Conservation (phyloP, 2,113 vertebrate species). For the Lycaon pictus region DNA sequence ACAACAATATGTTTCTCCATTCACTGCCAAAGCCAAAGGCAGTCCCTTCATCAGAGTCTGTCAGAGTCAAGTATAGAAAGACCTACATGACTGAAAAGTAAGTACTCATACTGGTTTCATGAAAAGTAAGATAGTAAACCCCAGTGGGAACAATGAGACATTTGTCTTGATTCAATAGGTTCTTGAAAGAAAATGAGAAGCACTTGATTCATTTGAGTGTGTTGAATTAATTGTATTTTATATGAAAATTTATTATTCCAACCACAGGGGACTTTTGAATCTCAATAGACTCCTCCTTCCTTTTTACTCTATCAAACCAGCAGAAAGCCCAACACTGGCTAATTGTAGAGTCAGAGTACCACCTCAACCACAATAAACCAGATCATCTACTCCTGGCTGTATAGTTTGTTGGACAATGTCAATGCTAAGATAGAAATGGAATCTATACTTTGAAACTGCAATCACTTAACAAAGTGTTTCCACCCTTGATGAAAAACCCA, state of each 20-base stretch:
- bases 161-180: conserved; percentile 45
- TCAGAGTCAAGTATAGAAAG: conserved; percentile 32
- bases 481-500: not conserved
- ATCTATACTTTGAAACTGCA: not conserved
- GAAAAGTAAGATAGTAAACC: not conserved
- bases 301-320: not conserved
- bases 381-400: not conserved
- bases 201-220: conserved; percentile 10
- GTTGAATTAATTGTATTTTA: conserved; percentile 42
- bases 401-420: not conserved
- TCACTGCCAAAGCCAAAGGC: conserved; percentile 57
- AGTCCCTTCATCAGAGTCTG: conserved; percentile 21
- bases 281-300: not conserved
- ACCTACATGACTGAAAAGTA: conserved; percentile 10
- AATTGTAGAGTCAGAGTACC: not conserved
- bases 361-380: not conserved
- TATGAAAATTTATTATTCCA: conserved; percentile 41
- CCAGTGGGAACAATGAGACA: not conserved
- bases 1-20: conserved; percentile 27
- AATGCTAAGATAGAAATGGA: not conserved
- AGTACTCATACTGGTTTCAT: not conserved
- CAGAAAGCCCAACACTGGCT: not conserved
- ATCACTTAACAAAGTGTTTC: not conserved
- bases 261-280: not conserved
- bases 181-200: conserved; percentile 44